Conservation (phyloP, 2,113 vertebrate species). For the Pterocles orientalis region DNA sequence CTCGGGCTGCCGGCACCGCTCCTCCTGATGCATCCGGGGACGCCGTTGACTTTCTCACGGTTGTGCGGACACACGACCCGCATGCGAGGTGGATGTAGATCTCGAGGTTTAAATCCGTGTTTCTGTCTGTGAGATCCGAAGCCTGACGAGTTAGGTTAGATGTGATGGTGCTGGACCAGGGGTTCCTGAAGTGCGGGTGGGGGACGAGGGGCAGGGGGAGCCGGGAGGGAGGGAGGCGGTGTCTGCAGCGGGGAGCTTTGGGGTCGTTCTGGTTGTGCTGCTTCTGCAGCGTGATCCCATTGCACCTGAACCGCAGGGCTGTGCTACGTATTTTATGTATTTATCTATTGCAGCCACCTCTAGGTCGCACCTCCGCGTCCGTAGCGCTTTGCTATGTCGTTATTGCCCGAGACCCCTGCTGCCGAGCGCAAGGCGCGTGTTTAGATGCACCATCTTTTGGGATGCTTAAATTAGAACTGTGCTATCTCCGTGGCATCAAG, state of each 20-base stretch:
- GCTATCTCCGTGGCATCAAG: background rate
- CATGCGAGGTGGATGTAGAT: too few relatives aligned
- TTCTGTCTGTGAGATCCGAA: background rate
- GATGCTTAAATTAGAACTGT: background rate
- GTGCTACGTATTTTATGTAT: background rate
- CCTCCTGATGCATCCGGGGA: background rate
- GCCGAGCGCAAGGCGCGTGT: fast-evolving
- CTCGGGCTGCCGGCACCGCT: fast-evolving
- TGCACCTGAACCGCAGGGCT: background rate
- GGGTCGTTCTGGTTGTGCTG: background rate
- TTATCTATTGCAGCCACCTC: background rate
- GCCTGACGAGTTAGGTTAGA: too few relatives aligned
- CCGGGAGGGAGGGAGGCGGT: too few relatives aligned
- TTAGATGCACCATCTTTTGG: background rate
- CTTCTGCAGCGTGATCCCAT: background rate
- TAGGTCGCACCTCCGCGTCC: too few relatives aligned
- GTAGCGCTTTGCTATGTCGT: too few relatives aligned
- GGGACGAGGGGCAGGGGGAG: background rate
- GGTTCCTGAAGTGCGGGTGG: background rate
- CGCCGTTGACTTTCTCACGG: background rate
- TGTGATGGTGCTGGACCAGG: too few relatives aligned
- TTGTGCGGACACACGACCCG: background rate
- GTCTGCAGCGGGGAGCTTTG: background rate
- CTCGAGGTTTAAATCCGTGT: background rate
- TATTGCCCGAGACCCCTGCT: background rate